Conservation (phyloP, 2,888 invertebrate species). For the Agonum fuliginosum region DNA sequence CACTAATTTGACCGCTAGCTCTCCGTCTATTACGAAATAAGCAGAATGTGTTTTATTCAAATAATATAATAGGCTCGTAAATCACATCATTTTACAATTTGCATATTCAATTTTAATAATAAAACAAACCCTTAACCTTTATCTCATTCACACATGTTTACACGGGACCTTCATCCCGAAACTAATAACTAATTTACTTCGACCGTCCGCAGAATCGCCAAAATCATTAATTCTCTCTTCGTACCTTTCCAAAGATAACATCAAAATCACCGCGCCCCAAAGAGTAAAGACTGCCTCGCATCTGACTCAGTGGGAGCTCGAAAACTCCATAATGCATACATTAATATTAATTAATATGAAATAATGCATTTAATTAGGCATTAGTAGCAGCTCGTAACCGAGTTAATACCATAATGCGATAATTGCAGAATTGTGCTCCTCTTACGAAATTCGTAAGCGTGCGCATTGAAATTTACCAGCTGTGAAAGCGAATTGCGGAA, state of each 20-base stretch:
- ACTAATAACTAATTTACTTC: neutral
- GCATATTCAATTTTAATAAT: neutral
- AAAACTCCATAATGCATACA: neutral
- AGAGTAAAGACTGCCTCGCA: neutral
- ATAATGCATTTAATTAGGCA: neutral
- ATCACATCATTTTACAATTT: neutral
- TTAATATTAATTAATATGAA: neutral
- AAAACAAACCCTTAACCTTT: neutral
- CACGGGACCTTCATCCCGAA: neutral
- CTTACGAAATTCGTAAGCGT: neutral
- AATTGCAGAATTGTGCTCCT: slow-evolving; percentile 37
- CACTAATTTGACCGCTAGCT: too few relatives aligned
- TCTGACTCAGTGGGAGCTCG: neutral
- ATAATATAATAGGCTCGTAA: neutral
- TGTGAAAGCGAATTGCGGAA: neutral
- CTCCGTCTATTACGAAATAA: neutral
- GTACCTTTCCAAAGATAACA: neutral
- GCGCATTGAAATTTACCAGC: neutral
- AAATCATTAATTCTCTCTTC: slow-evolving; percentile 2
- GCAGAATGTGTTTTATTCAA: neutral
- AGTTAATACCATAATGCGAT: slow-evolving; percentile 28
- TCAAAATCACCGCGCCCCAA: neutral
- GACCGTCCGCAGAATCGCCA: neutral
- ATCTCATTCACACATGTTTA: neutral
- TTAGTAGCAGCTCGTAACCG: slow-evolving; percentile 6